Evolutionary conservation across 2,888 invertebrate species (phyloP).

Genomic region (Petrolisthes cinctipes): DNA sequence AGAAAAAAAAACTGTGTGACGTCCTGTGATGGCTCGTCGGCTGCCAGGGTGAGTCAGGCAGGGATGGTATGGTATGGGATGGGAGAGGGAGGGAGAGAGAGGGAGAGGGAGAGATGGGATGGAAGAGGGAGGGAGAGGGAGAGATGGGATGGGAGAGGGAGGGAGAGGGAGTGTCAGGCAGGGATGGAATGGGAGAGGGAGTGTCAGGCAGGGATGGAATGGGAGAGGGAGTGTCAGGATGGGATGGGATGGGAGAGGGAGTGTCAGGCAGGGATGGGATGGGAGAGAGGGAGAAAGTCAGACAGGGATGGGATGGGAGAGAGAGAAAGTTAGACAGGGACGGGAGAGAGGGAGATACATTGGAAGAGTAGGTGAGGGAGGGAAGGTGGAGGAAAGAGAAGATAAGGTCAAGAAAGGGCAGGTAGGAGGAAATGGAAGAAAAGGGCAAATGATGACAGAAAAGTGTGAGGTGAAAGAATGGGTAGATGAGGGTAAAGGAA

Average conservation of each 20-base stretch:
- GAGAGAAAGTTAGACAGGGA: neutral
- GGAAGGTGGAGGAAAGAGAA: neutral
- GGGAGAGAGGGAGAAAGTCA: neutral
- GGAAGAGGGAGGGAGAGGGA: neutral
- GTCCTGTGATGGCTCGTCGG: slow-evolving; percentile 37
- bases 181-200: neutral
- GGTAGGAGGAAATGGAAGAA: neutral
- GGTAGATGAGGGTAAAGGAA: neutral
- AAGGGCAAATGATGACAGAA: neutral
- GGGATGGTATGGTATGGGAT: neutral
- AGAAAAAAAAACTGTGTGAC: slow-evolving; percentile 24
- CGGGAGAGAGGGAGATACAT: neutral
- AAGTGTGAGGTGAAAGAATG: neutral
- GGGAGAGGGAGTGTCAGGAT: neutral
- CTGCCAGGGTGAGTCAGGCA: neutral
- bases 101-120: neutral
- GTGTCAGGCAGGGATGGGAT: neutral
- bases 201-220: neutral
- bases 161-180: slow-evolving; percentile 6
- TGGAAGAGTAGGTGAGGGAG: neutral
- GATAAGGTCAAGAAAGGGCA: neutral
- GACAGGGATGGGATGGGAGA: neutral
- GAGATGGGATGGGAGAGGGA: neutral
- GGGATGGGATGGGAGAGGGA: neutral
- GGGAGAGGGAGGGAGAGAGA: neutral